A percentile compares a stretch with the other conserved stretches of the same genome.
Evolutionary conservation across 2,888 invertebrate genomes (phyloP).

Genomic region (Mimachlamys varia): DNA sequence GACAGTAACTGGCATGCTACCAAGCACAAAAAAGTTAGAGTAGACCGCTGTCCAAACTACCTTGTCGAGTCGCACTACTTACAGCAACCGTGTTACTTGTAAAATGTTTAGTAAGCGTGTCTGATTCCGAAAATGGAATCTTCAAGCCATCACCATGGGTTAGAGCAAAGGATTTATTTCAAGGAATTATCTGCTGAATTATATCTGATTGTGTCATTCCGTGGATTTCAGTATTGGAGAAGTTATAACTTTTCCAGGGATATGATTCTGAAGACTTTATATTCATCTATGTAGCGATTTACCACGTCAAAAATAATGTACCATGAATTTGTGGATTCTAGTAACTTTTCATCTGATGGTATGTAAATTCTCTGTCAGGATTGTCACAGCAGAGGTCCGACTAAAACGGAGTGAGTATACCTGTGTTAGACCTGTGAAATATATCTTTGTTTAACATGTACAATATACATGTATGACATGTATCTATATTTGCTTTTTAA

Average conservation of each 20-base stretch:
- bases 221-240: background rate
- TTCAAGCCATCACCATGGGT: background rate
- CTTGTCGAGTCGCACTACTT: background rate
- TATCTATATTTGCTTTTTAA: background rate
- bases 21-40: conserved; percentile 14
- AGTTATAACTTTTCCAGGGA: background rate
- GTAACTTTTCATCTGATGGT: conserved; percentile 43
- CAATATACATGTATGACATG: background rate
- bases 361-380: conserved; percentile 39
- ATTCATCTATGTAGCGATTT: background rate
- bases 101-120: background rate
- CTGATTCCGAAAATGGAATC: background rate
- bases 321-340: conserved; percentile 40
- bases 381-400: conserved; percentile 39
- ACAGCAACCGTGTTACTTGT: background rate
- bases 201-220: background rate
- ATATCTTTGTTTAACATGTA: background rate
- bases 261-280: background rate
- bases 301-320: conserved; percentile 25
- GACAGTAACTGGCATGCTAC: background rate
- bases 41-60: conserved; percentile 7
- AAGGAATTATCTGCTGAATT: background rate
- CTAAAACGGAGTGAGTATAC: conserved; percentile 41
- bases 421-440: background rate
- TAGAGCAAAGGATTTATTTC: background rate